Percentiles rank a stretch among this genome's conserved stretches.
These are phyloP conservation scores for Dinocampus coccinellae DNA, from an alignment of 2,888 invertebrate genomes.

Conservation along the genomic window DNA sequence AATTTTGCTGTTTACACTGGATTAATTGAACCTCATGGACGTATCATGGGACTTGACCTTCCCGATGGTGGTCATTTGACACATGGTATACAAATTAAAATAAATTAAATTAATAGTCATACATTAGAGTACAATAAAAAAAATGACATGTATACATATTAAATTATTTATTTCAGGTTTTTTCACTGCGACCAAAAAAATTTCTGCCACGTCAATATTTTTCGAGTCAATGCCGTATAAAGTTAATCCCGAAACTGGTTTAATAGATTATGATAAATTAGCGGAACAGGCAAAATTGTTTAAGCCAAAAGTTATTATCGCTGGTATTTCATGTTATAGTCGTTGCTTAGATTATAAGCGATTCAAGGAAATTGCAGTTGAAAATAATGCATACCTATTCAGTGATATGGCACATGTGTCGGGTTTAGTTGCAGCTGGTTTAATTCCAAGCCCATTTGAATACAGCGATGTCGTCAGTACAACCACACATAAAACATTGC, in stretches of 20 bases:
- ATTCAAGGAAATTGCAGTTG: constrained; percentile 87
- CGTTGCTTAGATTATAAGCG: constrained; percentile 91
- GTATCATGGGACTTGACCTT: constrained; percentile 96
- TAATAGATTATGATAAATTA: constrained; percentile 93
- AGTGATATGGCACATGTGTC: constrained; percentile 98
- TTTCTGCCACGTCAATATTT: constrained; percentile 97
- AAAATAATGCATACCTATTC: constrained; percentile 88
- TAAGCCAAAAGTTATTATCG: constrained; percentile 93
- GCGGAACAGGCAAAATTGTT: constrained; percentile 87
- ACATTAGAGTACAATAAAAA: not conserved
- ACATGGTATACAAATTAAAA: constrained; percentile 73
- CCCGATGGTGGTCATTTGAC: constrained; percentile 98
- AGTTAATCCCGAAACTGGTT: constrained; percentile 83
- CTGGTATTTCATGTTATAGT: constrained; percentile 95
- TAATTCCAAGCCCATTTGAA: constrained; percentile 91
- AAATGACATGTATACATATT: not conserved
- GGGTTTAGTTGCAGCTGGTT: constrained; percentile 89
- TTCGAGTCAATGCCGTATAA: constrained; percentile 99
- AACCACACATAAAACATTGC: constrained; percentile 94
- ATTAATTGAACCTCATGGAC: constrained; percentile 89
- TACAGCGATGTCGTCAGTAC: constrained; percentile 93
- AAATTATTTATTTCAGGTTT: constrained; percentile 72
- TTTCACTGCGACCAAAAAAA: constrained; percentile 89
- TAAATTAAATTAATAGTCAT: not conserved
- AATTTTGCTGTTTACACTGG: constrained; percentile 98